phyloP scores from a whole-genome alignment of 2,888 invertebrate species.

The Cylloceria caligata region DNA sequence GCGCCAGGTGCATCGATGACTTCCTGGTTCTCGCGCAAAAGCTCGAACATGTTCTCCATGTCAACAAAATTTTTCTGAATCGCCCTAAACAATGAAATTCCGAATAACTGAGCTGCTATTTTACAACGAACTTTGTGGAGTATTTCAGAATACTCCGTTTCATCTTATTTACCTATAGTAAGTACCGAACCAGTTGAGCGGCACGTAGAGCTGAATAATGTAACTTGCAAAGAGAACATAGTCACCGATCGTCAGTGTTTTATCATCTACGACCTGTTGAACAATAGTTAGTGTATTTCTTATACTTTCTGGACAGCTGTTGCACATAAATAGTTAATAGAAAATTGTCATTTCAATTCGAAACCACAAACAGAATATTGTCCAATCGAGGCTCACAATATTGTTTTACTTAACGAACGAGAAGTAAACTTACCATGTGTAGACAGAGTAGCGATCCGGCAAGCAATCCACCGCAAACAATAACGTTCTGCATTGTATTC shows the following conservation, averaged over 20 bases:
- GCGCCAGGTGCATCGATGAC: constrained; percentile 94
- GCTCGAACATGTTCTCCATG: constrained; percentile 99
- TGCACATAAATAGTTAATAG: neutral
- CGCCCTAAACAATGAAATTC: constrained; percentile 87
- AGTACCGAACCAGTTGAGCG: constrained; percentile 99
- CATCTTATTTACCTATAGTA: constrained; percentile 92
- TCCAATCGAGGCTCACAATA: no score
- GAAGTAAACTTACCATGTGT: constrained; percentile 88
- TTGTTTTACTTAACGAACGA: no score
- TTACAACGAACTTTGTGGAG: neutral
- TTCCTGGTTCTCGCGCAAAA: constrained; percentile 95
- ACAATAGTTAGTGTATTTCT: neutral
- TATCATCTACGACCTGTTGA: constrained; percentile 85
- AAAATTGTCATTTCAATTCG: neutral
- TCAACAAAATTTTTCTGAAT: constrained; percentile 99
- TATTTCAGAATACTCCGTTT: neutral
- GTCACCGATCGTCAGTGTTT: constrained; percentile 94
- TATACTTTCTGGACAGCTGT: neutral
- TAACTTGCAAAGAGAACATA: constrained; percentile 98
- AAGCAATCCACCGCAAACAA: constrained; percentile 94
- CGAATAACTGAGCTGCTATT: neutral
- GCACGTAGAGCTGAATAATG: constrained; percentile 96
- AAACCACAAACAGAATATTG: no score
- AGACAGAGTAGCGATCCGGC: constrained; percentile 96
- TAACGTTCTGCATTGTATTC: constrained; percentile 95